These are phyloP conservation scores for Rhinella marina DNA, from an alignment of 2,797 vertebrate species.

Conservation along the genomic window DNA sequence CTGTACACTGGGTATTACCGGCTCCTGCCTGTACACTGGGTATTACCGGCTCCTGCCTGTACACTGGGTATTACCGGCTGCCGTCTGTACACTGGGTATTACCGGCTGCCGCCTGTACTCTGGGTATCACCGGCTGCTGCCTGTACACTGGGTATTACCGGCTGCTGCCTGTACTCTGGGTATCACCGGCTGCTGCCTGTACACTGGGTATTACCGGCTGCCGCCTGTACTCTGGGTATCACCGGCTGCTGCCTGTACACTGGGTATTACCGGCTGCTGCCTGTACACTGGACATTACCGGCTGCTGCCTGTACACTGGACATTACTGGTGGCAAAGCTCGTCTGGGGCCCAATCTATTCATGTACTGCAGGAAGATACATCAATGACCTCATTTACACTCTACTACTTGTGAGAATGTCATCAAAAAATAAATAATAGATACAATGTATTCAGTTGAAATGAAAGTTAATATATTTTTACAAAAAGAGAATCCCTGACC, in stretches of 20 bases:
- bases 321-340: neutral
- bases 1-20: no score
- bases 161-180: neutral
- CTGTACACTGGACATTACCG: neutral
- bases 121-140: neutral
- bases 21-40: no score
- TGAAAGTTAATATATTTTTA: neutral
- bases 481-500: no score
- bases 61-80: no score
- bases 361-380: neutral
- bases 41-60: no score
- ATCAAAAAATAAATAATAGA: no score
- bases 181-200: neutral
- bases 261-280: neutral
- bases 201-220: neutral
- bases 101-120: neutral
- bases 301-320: neutral
- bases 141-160: neutral
- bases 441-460: no score
- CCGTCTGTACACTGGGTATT: neutral
- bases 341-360: neutral
- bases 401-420: no score
- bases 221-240: neutral
- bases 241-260: neutral
- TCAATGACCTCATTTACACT: neutral